Evolutionary conservation across 2,888 invertebrate species (phyloP).

Genomic region (Eutolmus rufibarbis): DNA sequence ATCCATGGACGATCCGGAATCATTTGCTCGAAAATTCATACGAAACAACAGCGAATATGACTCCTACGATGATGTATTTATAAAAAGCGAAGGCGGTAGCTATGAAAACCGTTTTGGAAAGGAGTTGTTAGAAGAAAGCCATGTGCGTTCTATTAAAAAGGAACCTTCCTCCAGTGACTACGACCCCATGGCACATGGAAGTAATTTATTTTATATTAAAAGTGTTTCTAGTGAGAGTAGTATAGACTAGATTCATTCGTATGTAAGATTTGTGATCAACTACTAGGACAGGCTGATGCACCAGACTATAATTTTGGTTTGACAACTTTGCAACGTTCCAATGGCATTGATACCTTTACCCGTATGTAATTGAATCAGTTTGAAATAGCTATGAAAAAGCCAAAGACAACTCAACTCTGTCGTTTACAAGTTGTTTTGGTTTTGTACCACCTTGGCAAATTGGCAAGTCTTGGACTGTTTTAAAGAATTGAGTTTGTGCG

Average conservation of each 20-base stretch:
- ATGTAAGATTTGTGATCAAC: not conserved
- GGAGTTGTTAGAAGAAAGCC: not conserved
- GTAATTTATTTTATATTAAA: not conserved
- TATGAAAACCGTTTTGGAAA: not conserved
- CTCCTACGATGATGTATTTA: not conserved
- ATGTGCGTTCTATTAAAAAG: not conserved
- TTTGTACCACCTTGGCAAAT: not conserved
- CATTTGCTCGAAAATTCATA: not conserved
- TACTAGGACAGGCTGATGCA: not conserved
- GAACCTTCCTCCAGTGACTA: not conserved
- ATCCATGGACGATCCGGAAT: not conserved
- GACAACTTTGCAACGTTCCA: not conserved
- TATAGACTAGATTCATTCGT: not conserved
- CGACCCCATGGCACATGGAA: not conserved
- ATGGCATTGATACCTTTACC: not conserved
- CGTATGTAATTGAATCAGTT: not conserved
- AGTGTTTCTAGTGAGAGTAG: not conserved
- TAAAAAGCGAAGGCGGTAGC: not conserved
- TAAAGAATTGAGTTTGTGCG: no score
- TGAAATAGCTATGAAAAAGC: not conserved
- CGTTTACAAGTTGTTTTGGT: not conserved
- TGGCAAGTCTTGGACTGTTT: not conserved
- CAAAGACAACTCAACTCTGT: not conserved
- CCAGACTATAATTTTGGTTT: not conserved
- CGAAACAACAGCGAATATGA: not conserved